These are phyloP conservation scores for Glareola pratincola DNA, from an alignment of 2,113 vertebrate genomes.

Conservation along the genomic window DNA sequence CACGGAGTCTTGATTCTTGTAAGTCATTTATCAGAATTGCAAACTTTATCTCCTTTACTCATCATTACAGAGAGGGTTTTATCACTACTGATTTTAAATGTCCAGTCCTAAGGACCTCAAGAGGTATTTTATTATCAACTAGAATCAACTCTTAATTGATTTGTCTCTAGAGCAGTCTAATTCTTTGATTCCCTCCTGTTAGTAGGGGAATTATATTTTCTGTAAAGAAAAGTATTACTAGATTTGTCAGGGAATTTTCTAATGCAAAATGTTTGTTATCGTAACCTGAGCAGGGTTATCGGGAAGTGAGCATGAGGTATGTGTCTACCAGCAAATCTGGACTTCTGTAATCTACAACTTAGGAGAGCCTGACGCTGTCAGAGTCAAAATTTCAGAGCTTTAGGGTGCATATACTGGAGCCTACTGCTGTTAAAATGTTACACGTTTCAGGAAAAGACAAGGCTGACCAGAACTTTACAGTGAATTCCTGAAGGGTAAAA, in stretches of 20 bases:
- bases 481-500: background rate
- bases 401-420: background rate
- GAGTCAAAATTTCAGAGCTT: background rate
- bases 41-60: background rate
- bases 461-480: background rate
- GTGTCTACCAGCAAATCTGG: background rate
- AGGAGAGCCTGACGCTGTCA: background rate
- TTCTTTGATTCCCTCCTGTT: background rate
- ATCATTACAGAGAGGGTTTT: background rate
- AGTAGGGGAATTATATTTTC: background rate
- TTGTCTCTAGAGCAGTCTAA: background rate
- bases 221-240: background rate
- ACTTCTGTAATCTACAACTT: background rate
- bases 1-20: background rate
- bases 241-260: background rate
- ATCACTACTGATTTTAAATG: background rate
- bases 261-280: background rate
- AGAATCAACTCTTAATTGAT: background rate
- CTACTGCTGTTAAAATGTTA: background rate
- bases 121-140: conserved; percentile 2
- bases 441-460: background rate
- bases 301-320: background rate
- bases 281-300: background rate
- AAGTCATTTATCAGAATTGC: background rate
- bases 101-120: background rate